Base-by-base conservation (phyloP, 2,797 vertebrate genomes). In the Spea hammondii region DNA sequence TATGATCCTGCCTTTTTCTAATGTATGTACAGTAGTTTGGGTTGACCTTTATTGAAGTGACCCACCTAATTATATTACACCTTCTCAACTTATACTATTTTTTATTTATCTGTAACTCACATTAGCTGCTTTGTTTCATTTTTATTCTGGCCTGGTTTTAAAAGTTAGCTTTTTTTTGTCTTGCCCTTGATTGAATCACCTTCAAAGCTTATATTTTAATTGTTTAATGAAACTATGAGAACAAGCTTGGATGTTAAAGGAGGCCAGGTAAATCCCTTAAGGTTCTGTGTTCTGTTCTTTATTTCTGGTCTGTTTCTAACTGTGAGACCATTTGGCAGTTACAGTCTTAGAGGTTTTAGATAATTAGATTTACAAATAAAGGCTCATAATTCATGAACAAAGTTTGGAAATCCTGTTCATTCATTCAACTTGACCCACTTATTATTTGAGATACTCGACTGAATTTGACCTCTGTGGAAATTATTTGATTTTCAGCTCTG, bases 281-380 rank as follows among this genome's bases (percentile, higher is more conserved):
- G 91, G 90, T 89, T 90, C 84, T 73, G 74, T 74, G 79, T 76
- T 88, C 88, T 83, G 77, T 79, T 81, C 87, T 90, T 89, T 86
- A 90, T 89, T 92, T 88, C 88, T 86, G 83, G 77, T 78, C 76
- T 71, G 88, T 83, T 54, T 53, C 91, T 90, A 84, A 91, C 92
- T 92, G 92, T 87, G 91, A 91, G 89, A 80, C 88, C 90, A 92
- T 91, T 91, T 92, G 92, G 90, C 87, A 90, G 78, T 65, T 83
- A 85, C 86, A 87, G 86, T 84, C 84, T 84, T 85, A 77, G 86
- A 85, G 78, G 76, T 84, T 87, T 87, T 84, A 90, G 87, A 90
- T 93, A 94, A 94, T 94, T 94, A 94, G 88, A 86, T 91, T 84
- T 79, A 65, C 85, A 87, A 84, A 85, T 79, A 83, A 86, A 86